Base-by-base conservation (phyloP, 2,113 vertebrate genomes). In the Channa argus region DNA sequence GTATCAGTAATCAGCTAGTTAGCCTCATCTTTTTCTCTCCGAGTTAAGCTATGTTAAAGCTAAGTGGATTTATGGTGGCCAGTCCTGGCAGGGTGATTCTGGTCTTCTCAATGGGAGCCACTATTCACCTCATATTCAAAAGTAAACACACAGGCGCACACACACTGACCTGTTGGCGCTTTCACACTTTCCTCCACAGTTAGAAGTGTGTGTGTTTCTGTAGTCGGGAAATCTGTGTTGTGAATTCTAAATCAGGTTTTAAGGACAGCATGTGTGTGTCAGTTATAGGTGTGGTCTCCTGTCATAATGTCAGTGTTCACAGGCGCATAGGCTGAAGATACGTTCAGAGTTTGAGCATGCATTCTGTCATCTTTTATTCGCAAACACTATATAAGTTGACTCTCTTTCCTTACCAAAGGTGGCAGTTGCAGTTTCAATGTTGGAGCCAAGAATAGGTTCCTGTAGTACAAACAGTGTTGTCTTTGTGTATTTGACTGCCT, bases 51-150 rank as follows among this genome's bases (percentile, higher is more conserved):
- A 41, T 9, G 10, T 41, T 70, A 12, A 79, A 58, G 73, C 68
- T 49, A 34, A 80, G 71, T 6, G 39, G 24, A 68, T 70, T 70
- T 33, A 49, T 37, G 39, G 58, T 38, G 58, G 67, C 72, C 73
- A 61, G 10, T 44, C n/a, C 82, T 78, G 69, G 83, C 85, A 77
- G 82, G 39, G 68, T 53, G 71, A 82, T 63, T 81, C 83, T 50
- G 56, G 53, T 62, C 79, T 59, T 74, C 82, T 93, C 88, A 92
- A 89, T 89, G 80, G 89, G 76, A 83, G 86, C 88, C 75, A 88
- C 88, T 93, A 89, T 94, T 88, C 84, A 88, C 76, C 85, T 92
- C 80, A 79, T 82, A 91, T 94, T 94, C 83, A 93, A 93, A 93
- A 89, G 91, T 94, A 94, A 95, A 94, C 92, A 93, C 63, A 4